phyloP scores from a whole-genome alignment of 2,797 vertebrate species.

The Tokudaia tokunoshimensis region DNA sequence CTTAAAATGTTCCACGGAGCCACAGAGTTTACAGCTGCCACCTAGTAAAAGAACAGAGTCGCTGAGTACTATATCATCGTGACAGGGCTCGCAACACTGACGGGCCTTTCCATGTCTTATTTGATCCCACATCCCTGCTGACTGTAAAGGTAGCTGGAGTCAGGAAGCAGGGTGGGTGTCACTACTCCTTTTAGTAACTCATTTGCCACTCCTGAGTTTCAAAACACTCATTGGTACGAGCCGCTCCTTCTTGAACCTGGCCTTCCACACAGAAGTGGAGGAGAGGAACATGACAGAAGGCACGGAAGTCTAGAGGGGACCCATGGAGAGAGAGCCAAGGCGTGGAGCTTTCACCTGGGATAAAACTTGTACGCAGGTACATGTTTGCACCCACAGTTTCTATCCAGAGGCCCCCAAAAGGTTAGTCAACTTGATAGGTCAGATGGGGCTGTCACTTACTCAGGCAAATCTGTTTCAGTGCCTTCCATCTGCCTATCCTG shows the following conservation, averaged over 20 bases:
- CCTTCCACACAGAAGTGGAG: neutral
- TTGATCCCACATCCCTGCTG: neutral
- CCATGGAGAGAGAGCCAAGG: neutral
- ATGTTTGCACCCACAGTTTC: neutral
- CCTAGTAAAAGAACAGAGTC: slow-evolving; percentile 87
- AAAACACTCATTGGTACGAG: neutral
- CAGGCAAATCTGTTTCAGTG: neutral
- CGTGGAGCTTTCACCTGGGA: neutral
- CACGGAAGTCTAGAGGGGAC: neutral
- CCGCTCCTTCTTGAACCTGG: neutral
- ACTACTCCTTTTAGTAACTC: neutral
- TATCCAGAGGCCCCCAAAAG: neutral
- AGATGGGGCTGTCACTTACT: neutral
- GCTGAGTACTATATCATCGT: neutral
- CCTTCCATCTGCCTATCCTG: neutral
- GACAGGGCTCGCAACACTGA: neutral
- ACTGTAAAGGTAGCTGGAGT: neutral
- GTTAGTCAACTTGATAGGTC: neutral
- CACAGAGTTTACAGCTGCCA: slow-evolving; percentile 95
- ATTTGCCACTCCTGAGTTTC: neutral
- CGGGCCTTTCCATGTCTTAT: neutral
- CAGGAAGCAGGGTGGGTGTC: neutral
- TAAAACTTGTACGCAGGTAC: neutral
- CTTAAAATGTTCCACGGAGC: slow-evolving; percentile 96
- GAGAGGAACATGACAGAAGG: neutral